Percentiles rank a stretch among this genome's conserved stretches.
These are phyloP conservation scores for Nephrocerus scutellatus DNA, from an alignment of 2,888 invertebrate species.

Conservation along the genomic window DNA sequence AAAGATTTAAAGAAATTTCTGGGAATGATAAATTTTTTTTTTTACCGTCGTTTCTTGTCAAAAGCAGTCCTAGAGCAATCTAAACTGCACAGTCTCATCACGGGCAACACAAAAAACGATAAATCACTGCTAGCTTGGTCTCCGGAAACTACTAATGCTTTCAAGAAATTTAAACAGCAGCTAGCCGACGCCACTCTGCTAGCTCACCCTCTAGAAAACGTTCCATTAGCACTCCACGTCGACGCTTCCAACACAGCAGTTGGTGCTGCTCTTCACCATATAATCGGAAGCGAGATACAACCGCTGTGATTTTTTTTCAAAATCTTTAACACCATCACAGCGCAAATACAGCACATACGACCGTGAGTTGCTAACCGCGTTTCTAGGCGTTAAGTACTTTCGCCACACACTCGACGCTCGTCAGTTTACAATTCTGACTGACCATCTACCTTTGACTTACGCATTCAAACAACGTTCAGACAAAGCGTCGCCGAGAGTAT, in stretches of 20 bases:
- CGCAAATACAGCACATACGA: slow-evolving; percentile 10
- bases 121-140: slow-evolving; percentile 13
- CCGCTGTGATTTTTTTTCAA: slow-evolving; percentile 19
- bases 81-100: slow-evolving; percentile 5
- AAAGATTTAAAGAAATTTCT: slow-evolving; percentile 21
- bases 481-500: slow-evolving; percentile 7
- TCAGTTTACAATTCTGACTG: slow-evolving; percentile 5
- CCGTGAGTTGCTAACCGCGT: slow-evolving; percentile 5
- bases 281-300: too few species aligned
- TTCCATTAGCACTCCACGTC: slow-evolving; percentile 5
- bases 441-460: slow-evolving; percentile 6
- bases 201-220: slow-evolving; percentile 9
- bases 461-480: slow-evolving; percentile 1
- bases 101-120: slow-evolving; percentile 16
- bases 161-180: slow-evolving; percentile 14
- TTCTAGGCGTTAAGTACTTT: slow-evolving; percentile 4
- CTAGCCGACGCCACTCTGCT: slow-evolving; percentile 14
- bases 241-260: slow-evolving; percentile 16
- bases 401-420: slow-evolving; percentile 6
- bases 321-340: neutral
- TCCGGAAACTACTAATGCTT: slow-evolving; percentile 10
- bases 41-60: slow-evolving; percentile 18
- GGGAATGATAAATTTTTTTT: slow-evolving; percentile 23
- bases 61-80: slow-evolving; percentile 12
- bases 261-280: slow-evolving; percentile 20